phyloP scores from a whole-genome alignment of 2,113 vertebrate species.

The Seriola rivoliana region DNA sequence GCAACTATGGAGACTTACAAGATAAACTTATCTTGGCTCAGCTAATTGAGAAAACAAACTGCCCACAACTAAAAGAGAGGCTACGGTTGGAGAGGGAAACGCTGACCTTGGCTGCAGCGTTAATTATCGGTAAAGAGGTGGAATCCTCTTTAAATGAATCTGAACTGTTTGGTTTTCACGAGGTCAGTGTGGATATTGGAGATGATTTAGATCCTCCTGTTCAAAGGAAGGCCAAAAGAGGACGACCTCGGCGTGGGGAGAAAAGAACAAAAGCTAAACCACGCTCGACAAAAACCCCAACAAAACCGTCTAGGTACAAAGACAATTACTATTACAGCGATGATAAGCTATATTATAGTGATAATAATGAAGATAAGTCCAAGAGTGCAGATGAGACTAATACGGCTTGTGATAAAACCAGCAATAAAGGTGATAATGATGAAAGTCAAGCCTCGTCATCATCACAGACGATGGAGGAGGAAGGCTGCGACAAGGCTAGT shows the following conservation, averaged over 20 bases:
- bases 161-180: slow-evolving; percentile 50
- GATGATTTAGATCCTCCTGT: slow-evolving; percentile 52
- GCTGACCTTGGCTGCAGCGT: slow-evolving; percentile 55
- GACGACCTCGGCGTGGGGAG: slow-evolving; percentile 60
- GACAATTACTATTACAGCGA: slow-evolving; percentile 31
- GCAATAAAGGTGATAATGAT: not conserved
- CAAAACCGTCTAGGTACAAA: slow-evolving; percentile 10
- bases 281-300: not conserved
- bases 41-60: slow-evolving; percentile 70
- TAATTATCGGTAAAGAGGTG: slow-evolving; percentile 61
- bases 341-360: not conserved
- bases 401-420: not conserved
- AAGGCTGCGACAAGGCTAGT: not conserved
- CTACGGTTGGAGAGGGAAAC: slow-evolving; percentile 42
- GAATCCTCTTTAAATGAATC: slow-evolving; percentile 40
- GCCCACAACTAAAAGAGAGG: slow-evolving; percentile 52
- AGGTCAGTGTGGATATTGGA: slow-evolving; percentile 70
- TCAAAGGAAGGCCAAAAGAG: slow-evolving; percentile 53
- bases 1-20: slow-evolving; percentile 27
- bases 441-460: not conserved
- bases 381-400: not conserved
- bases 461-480: slow-evolving; percentile 4
- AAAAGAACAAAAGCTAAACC: not conserved
- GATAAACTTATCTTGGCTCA: slow-evolving; percentile 67
- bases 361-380: not conserved